These are phyloP conservation scores for Drosophila nasuta DNA, from an alignment of 1,140 invertebrate genomes.

Conservation along the genomic window DNA sequence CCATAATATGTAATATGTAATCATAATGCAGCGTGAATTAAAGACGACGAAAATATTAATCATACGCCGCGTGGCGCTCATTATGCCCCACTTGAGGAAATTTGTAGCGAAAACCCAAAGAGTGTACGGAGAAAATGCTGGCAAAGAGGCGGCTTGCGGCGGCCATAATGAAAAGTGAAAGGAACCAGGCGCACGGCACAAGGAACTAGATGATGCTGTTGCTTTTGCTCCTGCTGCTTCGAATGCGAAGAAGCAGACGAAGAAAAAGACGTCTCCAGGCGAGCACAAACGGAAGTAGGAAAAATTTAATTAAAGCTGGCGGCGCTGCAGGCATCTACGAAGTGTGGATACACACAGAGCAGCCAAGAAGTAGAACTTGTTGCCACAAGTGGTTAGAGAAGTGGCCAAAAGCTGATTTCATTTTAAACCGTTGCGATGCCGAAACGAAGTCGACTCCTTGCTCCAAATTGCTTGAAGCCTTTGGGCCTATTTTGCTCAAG, in stretches of 20 bases:
- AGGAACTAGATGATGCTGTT: slow-evolving; percentile 2
- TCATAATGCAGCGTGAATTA: slow-evolving; percentile 76
- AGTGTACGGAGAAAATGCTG: slow-evolving; percentile 24
- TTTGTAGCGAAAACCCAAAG: slow-evolving; percentile 47
- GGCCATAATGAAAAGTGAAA: slow-evolving; percentile 72
- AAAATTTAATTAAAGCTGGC: slow-evolving; percentile 81
- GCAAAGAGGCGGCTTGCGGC: slow-evolving; percentile 17
- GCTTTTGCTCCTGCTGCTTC: neutral
- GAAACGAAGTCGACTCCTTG: slow-evolving; percentile 5
- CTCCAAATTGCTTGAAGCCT: slow-evolving; percentile 13
- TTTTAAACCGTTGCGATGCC: slow-evolving; percentile 45
- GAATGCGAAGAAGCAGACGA: neutral
- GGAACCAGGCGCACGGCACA: slow-evolving; percentile 22
- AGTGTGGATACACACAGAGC: slow-evolving; percentile 14
- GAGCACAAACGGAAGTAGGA: slow-evolving; percentile 63
- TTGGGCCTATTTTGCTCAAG: slow-evolving; percentile 3
- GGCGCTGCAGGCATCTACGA: slow-evolving; percentile 52
- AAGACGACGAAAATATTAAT: slow-evolving; percentile 76
- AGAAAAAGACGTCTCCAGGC: slow-evolving; percentile 16
- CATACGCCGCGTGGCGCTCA: slow-evolving; percentile 81
- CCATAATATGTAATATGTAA: slow-evolving; percentile 76
- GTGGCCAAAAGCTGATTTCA: slow-evolving; percentile 54
- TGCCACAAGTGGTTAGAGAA: slow-evolving; percentile 25
- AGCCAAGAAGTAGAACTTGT: slow-evolving; percentile 16
- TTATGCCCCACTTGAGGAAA: slow-evolving; percentile 76